phyloP scores from a whole-genome alignment of 2,113 vertebrate species.

The Rhegmatorhina hoffmannsi region DNA sequence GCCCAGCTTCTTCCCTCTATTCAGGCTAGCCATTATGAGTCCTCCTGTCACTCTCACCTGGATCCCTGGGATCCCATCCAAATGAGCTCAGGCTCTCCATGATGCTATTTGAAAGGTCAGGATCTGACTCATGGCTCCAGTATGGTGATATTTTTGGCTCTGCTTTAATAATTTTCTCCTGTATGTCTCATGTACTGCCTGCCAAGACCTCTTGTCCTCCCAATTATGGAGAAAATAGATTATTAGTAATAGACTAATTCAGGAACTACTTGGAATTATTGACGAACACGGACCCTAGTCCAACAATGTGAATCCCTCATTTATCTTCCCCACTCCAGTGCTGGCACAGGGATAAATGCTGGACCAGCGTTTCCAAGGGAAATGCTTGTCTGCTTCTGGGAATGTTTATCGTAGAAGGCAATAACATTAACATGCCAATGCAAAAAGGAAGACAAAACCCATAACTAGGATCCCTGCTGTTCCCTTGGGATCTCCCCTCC shows the following conservation, averaged over 20 bases:
- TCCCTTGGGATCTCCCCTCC: not conserved
- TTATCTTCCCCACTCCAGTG: not conserved
- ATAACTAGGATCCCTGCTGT: not conserved
- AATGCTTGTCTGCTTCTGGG: not conserved
- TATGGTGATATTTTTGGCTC: slow-evolving; percentile 48
- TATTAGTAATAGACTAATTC: slow-evolving; percentile 23
- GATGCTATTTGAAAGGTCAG: slow-evolving; percentile 32
- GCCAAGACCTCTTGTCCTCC: slow-evolving; percentile 21
- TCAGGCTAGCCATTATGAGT: not conserved
- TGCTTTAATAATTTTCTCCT: slow-evolving; percentile 49
- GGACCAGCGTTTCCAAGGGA: not conserved
- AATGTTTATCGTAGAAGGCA: not conserved
- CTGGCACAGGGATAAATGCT: not conserved
- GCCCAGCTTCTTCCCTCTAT: not conserved
- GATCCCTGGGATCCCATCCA: not conserved
- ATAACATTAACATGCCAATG: not conserved
- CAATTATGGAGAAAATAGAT: slow-evolving; percentile 43
- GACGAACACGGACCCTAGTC: not conserved
- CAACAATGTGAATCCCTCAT: not conserved
- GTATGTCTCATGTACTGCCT: not conserved
- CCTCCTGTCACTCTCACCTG: not conserved
- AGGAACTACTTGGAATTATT: slow-evolving; percentile 23
- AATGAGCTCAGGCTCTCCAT: not conserved
- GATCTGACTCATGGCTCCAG: slow-evolving; percentile 43
- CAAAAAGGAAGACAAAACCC: not conserved